Base-by-base conservation (phyloP, 2,113 vertebrate species). In the human (Homo sapiens) region DNA sequence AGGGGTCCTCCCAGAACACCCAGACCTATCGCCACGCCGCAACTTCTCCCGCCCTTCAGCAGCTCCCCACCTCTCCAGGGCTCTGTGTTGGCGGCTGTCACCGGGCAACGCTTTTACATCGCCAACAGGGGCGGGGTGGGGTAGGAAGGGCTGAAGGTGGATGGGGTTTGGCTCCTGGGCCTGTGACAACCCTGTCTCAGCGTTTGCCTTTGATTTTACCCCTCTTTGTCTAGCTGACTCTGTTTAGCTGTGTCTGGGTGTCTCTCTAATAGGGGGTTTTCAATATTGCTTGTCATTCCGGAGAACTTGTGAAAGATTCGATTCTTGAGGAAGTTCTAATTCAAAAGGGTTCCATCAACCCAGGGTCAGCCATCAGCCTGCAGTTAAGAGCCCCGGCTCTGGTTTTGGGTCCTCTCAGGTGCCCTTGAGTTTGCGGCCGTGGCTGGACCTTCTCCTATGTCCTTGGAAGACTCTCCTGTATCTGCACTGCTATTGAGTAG, bases 301-400 rank as follows among this genome's bases (percentile, higher is more conserved):
- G 35, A 40, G 32, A 87, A 70, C 50, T 87, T 89, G 23, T 75
- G 75, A 76, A 78, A 93, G 88, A 27, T 89, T 61, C 84, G 32
- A 90, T 84, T 93, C 78, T 93, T 45, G 25, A 92, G 68, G 27
- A 97, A 82, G 76, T 90, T 88, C 84, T 81, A 17, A 76, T 92
- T 96, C 59, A 50, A 38, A 83, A 73, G 48, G 9, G 13, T 93
- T 93, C 27, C 22, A n/a, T 68, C 43, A 75, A 68, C 23, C 45
- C 1, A 6, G 12, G 81, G 72, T 68, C 79, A 66, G 11, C 40
- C 66, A 16, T 48, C 30, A 94, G 45, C 38, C n/a, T 95, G 43
- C 32, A 70, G 38, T 55, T 52, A 75, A 81, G 61, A 79, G 38
- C 6, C 23, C 45, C 57, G 40, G 13, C 35, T 73, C 25, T 85